Evolutionary conservation across 2,797 vertebrate species (phyloP), one percentile per base, ranked within the genome.

Genomic region (Enteromius argenteus): DNA sequence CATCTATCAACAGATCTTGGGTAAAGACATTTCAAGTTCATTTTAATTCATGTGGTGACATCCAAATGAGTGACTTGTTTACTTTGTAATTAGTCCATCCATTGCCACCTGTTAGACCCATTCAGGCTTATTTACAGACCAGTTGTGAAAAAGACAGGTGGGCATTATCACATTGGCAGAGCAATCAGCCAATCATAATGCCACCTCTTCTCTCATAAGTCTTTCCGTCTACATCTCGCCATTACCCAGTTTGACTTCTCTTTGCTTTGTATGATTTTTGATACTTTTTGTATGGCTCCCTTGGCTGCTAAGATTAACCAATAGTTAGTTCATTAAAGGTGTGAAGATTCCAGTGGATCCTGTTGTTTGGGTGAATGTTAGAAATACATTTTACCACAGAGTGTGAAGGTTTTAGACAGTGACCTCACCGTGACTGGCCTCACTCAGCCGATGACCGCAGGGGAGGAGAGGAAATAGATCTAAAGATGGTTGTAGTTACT

Each of bases 51-150:
- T 27, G 23, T 42, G 67, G 46, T 71, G 49, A 71, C 30, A 1
- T 81, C 49, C 37, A 30, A 71, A n/a, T 71, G 37, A 56, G 17
- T 81, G 79, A 72, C 32, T 60, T 72, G 79, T 44, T 81, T 69
- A 81, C 51, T 72, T 42, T 44, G 49, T 30, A 69, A 80, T 80
- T 56, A 80, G 15, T 56, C 35, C 46, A 42, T 30, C 51, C 51
- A 42, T 39, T 80, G 23, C 32, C 78, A 53, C 51, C 19, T 58
- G 21, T 37, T 58, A 75, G 19, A 75, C 49, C 51, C 32, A 32
- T 53, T 58, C 49, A 27, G 51, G 9, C 17, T 71, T 10, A 60
- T 71, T 71, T 80, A 67, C 21, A 37, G 42, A 68, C 44, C 21
- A 3, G 21, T 23, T 17, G 35, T 23, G 35, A 53, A 80, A 44